phyloP scores from a whole-genome alignment of 2,888 invertebrate species.

The Graphium colonna region DNA sequence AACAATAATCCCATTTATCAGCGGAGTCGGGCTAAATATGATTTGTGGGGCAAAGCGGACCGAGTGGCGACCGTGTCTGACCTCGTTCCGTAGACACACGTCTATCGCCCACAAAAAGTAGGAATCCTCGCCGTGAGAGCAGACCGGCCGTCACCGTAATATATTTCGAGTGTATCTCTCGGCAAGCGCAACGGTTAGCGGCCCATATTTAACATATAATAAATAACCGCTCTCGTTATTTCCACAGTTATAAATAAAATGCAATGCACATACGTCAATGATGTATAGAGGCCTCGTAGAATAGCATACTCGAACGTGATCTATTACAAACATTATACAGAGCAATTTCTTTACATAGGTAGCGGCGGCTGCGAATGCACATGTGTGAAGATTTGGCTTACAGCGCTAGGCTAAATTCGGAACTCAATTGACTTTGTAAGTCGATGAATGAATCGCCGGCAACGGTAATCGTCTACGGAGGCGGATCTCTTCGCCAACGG shows the following conservation, averaged over 20 bases:
- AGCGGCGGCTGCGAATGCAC: conserved; percentile 29
- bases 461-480: conserved; percentile 39
- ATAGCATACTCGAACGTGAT: conserved; percentile 30
- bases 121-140: conserved; percentile 22
- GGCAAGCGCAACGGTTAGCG: background rate
- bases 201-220: background rate
- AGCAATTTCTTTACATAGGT: conserved; percentile 26
- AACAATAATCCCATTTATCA: conserved; percentile 59
- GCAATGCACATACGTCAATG: conserved; percentile 18
- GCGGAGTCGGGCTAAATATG: conserved; percentile 65
- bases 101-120: conserved; percentile 28
- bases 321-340: conserved; percentile 34
- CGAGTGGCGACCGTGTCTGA: conserved; percentile 49
- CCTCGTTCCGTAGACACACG: conserved; percentile 48
- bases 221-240: conserved; percentile 5
- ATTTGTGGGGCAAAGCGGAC: conserved; percentile 63
- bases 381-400: conserved; percentile 44
- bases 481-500: conserved; percentile 40
- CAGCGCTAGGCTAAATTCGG: conserved; percentile 63
- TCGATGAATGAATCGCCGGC: conserved; percentile 57
- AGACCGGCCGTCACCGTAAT: background rate
- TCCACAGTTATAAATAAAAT: conserved; percentile 15
- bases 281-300: conserved; percentile 13
- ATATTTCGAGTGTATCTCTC: background rate
- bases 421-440: conserved; percentile 67